Evolutionary conservation across 2,888 invertebrate species (phyloP), one percentile per base, ranked within the genome.

Genomic region (Crossocerus cetratus): DNA sequence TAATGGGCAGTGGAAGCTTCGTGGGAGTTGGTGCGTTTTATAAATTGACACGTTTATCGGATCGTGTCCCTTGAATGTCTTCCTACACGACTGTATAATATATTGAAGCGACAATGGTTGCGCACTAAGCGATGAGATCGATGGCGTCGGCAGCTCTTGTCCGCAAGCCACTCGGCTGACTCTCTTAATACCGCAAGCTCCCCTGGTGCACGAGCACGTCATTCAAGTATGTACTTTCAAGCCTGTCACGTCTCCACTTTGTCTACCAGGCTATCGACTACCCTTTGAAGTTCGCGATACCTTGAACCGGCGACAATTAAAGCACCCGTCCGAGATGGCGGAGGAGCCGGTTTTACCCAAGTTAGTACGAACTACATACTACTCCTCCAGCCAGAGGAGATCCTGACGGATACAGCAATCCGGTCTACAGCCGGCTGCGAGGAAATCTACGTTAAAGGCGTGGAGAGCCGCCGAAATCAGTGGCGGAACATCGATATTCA

Each of bases 141-240:
- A 72, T 63, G 70, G 56, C 62, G 63, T 66, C 70, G 63, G 53
- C 63, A 57, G 45, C 55, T 56, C 63, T 75, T 75, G 70, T 69
- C 20, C 63, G 70, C 63, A 69, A 74, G 74, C 64, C 60, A 74
- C 69, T 74, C 49, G 20, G 56, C 45, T 58, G 66, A 32, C 54
- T 44, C 74, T n/a, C n/a, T n/a, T n/a, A n/a, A n/a, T n/a, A n/a
- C n/a, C n/a, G n/a, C n/a, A n/a, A n/a, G n/a, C 67, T 74, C 67
- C 70, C 75, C 67, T 68, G 75, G 71, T 76, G 65, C 69, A 66
- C 63, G 60, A 73, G 59, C 67, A 62, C 49, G 56, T 57, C 23
- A 69, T 69, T 69, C 68, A 71, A 69, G 32, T 32, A 32, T 32
- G 70, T 56, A 55, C 43, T 63, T 62, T 60, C 42, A 66, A 76